Evolutionary conservation across 2,113 vertebrate genomes (phyloP).

Genomic region (Spheniscus mendiculus): DNA sequence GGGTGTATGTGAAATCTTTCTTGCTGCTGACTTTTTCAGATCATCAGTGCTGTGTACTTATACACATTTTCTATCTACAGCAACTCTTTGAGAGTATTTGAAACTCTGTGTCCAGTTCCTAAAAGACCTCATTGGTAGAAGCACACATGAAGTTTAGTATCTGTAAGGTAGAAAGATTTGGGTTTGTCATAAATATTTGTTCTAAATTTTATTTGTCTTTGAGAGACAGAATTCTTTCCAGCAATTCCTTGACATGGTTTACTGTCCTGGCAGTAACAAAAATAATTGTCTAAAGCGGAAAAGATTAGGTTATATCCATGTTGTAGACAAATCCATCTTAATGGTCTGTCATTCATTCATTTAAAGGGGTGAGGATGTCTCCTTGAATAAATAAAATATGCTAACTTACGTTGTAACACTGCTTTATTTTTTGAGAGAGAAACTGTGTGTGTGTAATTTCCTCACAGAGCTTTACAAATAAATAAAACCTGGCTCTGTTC

Average conservation of each 20-base stretch:
- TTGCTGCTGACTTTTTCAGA: not conserved
- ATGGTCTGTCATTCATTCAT: not conserved
- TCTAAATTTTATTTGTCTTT: not conserved
- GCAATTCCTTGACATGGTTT: not conserved
- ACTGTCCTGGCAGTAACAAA: not conserved
- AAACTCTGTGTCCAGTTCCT: not conserved
- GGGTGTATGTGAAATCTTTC: not conserved
- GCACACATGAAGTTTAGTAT: not conserved
- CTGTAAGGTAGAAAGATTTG: not conserved
- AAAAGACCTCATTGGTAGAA: not conserved
- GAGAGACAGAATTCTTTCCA: not conserved
- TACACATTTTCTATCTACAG: not conserved
- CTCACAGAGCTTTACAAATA: not conserved
- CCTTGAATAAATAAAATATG: not conserved
- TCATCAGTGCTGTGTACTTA: not conserved
- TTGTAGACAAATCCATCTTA: not conserved
- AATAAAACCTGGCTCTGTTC: not conserved
- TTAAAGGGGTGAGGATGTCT: not conserved
- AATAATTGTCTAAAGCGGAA: not conserved
- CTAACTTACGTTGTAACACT: not conserved
- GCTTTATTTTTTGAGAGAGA: not conserved
- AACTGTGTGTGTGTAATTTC: not conserved
- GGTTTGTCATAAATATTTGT: not conserved
- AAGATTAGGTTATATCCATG: not conserved
- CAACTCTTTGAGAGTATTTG: not conserved